Evolutionary conservation across 1,140 invertebrate genomes (phyloP), one percentile per base, ranked within the genome.

Genomic region (Archivesica marissinica): DNA sequence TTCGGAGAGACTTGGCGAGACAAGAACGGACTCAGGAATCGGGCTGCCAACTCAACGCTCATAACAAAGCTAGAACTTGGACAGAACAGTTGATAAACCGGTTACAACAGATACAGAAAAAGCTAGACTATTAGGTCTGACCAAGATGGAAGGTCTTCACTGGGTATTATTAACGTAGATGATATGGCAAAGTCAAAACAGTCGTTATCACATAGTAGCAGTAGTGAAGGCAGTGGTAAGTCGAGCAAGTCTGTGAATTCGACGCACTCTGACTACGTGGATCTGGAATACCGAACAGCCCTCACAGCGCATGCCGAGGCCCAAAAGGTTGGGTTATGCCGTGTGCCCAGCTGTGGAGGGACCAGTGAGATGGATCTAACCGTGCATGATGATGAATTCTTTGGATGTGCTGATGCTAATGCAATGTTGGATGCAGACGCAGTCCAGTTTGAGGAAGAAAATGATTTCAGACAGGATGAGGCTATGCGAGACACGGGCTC

Each of bases 361-460:
- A 35, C 86, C 79, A 47, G 81, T 41, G 23, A 54, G 2, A 83
- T 83, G 76, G 74, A 87, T 75, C 35, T 88, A 13, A 86, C 80
- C 11, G 47, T 88, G 2, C 54, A 82, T 70, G 88, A 91, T 75
- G 86, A 88, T 9, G 84, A 89, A 3, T 91, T 91, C 64, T 68
- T 87, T 44, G 77, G 70, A 25, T 30, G 38, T 44, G 90, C 74
- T 84, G 75, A 86, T 64, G 89, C 78, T 2, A 23, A 77, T 56
- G 86, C 87, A 13, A 87, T 90, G 85, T 44, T 91, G 25, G 88
- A 90, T 68, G 84, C 75, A 23, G 88, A 91, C 86, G 90, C 90
- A 85, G 59, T 79, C n/a, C 75, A 89, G 59, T 90, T 90, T 90
- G 83, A 91, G 81, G 85, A 90, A 70, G 90, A 91, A 28, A 77